phyloP scores from a whole-genome alignment of 2,888 invertebrate genomes.

The Ophioninae sp. region DNA sequence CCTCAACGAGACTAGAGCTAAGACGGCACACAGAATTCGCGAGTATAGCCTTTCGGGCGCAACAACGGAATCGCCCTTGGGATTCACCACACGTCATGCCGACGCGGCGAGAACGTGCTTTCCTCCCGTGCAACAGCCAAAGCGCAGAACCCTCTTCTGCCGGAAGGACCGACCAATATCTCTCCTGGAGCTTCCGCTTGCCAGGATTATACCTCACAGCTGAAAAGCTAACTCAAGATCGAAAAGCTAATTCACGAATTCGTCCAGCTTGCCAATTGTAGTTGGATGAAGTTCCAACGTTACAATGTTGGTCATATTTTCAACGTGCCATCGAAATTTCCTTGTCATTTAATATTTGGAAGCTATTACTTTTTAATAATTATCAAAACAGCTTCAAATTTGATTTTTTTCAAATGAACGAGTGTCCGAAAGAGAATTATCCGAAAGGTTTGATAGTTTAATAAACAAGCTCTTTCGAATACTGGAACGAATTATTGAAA shows the following conservation, averaged over 20 bases:
- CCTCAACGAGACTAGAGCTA: constrained; percentile 78
- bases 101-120: constrained; percentile 66
- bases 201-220: constrained; percentile 32
- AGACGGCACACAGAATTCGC: constrained; percentile 75
- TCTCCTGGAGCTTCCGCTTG: constrained; percentile 64
- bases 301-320: not conserved
- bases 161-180: constrained; percentile 74
- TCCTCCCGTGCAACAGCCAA: constrained; percentile 31
- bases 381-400: no score
- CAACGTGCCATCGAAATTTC: no score
- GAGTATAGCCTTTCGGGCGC: constrained; percentile 51
- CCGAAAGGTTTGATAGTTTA: no score
- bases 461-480: no score
- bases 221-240: not conserved
- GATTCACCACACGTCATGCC: constrained; percentile 78
- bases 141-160: constrained; percentile 63
- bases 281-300: not conserved
- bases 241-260: not conserved
- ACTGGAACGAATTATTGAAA: no score
- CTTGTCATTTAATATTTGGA: no score
- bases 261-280: not conserved
- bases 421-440: no score
- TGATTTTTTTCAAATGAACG: no score
- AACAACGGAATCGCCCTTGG: constrained; percentile 72
- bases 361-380: no score